Evolutionary conservation across 1,140 invertebrate species (phyloP), one percentile per base, ranked within the genome.

Genomic region (Ips typographus): DNA sequence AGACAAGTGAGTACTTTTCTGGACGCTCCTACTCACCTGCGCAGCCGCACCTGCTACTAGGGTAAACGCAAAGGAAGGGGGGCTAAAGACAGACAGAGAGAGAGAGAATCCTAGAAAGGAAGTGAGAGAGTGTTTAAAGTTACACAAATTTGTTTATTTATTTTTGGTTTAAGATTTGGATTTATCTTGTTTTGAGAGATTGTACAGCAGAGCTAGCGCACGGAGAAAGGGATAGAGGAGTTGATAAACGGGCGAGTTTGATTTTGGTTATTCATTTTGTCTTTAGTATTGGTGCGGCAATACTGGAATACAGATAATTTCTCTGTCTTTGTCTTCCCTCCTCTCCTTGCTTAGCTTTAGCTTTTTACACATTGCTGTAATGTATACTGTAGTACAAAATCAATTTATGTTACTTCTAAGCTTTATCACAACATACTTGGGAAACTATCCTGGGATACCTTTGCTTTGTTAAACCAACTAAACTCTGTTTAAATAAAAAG

Each of bases 1-100:
- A 89, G 94, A 88, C 92, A 95, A 92, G 95, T 95, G 88, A 85
- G 89, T 87, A 80, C 53, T 58, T 57, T 66, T 66, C 40, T 58
- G 64, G 64, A 57, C 22, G 39, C 58, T 42, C 56, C 44, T 6
- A 55, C 40, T 43, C 40, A 44, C 41, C 64, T 49, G 55, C 41
- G 64, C 56, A 8, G 56, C 65, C 49, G 58, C 65, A 68, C 58
- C 57, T 22, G 6, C 37, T 6, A 22, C 43, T 44, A 55, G 41
- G 6, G 44, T 64, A 64, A 51, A 22, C 62, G 44, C 38, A 40
- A 51, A 64, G 49, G 62, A 64, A 38, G 62, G 43, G 42, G 22
- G 40, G 43, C n/a, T 22, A 61, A 36, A 61, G 40, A 38, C 4
- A 47, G 22, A 49, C 43, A 62, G 62, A 55, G 40, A 42, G 51